phyloP scores from a whole-genome alignment of 1,140 invertebrate genomes.

The Hyposmocoma kahamanoa region DNA sequence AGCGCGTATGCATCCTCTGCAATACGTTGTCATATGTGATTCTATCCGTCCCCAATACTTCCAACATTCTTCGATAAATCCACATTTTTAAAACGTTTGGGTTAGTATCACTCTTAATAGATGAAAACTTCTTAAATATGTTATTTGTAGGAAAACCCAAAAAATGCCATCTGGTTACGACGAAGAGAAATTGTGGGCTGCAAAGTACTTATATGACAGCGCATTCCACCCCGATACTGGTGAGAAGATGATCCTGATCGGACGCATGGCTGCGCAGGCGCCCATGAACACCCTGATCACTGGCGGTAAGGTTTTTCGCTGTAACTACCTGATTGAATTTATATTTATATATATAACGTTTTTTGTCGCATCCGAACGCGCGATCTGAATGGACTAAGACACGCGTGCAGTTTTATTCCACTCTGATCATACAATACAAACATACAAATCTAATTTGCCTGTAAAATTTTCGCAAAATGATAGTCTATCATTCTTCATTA shows the following conservation, averaged over 20 bases:
- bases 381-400: not conserved
- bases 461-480: not conserved
- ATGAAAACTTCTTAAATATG: no score
- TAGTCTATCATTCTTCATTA: no score
- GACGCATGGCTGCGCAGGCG: conserved; percentile 93
- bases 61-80: no score
- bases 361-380: not conserved
- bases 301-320: conserved; percentile 86
- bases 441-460: not conserved
- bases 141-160: conserved; percentile 77
- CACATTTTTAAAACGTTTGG: no score
- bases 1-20: no score
- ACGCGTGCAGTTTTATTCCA: not conserved
- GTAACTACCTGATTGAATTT: not conserved
- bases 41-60: no score
- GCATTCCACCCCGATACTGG: conserved; percentile 91
- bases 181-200: conserved; percentile 80
- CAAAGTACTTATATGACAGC: conserved; percentile 89
- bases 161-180: conserved; percentile 74
- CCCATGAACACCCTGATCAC: conserved; percentile 95
- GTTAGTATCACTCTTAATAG: no score
- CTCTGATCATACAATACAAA: not conserved
- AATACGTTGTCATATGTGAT: no score
- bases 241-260: conserved; percentile 86
- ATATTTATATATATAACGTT: not conserved